Evolutionary conservation across 2,113 vertebrate species (phyloP).

Genomic region (Mungos mungo): DNA sequence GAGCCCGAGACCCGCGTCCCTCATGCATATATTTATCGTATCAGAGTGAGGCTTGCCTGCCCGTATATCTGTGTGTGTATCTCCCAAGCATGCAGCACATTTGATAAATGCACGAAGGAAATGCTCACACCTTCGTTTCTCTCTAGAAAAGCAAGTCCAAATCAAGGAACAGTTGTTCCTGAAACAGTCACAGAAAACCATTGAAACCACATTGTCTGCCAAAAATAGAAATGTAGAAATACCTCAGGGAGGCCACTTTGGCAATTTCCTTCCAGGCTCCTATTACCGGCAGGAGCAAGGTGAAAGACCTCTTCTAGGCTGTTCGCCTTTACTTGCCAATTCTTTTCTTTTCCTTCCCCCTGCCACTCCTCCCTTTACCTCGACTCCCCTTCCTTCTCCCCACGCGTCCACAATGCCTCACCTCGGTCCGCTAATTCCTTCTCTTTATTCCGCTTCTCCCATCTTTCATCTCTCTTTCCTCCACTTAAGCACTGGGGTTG

Average conservation of each 20-base stretch:
- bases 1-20: constrained; percentile 50
- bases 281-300: constrained; percentile 60
- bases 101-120: constrained; percentile 51
- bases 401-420: background rate
- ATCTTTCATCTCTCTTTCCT: background rate
- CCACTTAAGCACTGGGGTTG: background rate
- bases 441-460: background rate
- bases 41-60: constrained; percentile 21
- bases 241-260: constrained; percentile 46
- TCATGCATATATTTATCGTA: constrained; percentile 60
- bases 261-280: constrained; percentile 41
- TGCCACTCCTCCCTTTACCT: accelerated
- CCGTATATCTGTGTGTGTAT: background rate
- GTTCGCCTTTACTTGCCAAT: background rate
- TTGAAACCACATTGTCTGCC: constrained; percentile 37
- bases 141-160: constrained; percentile 60
- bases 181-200: constrained; percentile 56
- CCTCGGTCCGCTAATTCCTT: background rate
- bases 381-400: background rate
- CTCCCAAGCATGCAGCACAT: background rate
- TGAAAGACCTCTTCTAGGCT: constrained; percentile 20
- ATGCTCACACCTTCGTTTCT: constrained; percentile 33
- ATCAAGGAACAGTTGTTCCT: constrained; percentile 61
- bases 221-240: constrained; percentile 67
- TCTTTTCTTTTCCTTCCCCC: background rate